Evolutionary conservation across 2,797 vertebrate species (phyloP), one percentile per base, ranked within the genome.

Genomic region (Pterois miles): DNA sequence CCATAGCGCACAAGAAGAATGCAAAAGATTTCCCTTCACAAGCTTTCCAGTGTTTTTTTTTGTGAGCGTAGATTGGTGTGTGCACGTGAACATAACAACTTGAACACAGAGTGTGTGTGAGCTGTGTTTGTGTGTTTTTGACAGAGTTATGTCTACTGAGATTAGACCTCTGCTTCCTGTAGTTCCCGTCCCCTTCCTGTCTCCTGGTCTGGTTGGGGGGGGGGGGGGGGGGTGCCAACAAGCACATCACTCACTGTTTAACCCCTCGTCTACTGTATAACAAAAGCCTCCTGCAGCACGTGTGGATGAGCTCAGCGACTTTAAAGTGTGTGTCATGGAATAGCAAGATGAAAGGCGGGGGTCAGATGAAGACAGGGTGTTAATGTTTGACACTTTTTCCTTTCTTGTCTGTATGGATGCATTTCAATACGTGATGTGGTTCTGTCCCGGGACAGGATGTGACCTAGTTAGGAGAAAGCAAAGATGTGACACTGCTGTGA

Each of bases 121-220:
- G 40, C 18, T 1, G 0, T 78, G 81, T 90, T 83, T 90, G 80
- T 90, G 78, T 89, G 86, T 89, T 48, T 88, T 83, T 88, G 80
- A 83, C 84, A 78, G 78, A 93, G 92, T 93, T 89, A 77, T 91
- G 92, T 92, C 91, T 92, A 84, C 78, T 78, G 88, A 90, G 92
- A 89, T 92, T 92, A 91, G 89, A 86, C 86, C 64, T 81, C 58
- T 38, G 86, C 81, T 93, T 93, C 92, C 92, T 86, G 83, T 65
- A 82, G 85, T 84, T 92, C 89, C 85, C 82, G 83, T 91, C 84
- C 82, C 81, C 78, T 87, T 92, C 91, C 91, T 85, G 90, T 87
- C 89, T 91, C 85, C 87, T 78, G 81, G 67, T 72, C 79, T 76
- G 80, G 80, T 60, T 48, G 78, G 22, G 5, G 31, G 18, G 25